Evolutionary conservation across 2,113 vertebrate species (phyloP).

Genomic region (Hippotragus niger): DNA sequence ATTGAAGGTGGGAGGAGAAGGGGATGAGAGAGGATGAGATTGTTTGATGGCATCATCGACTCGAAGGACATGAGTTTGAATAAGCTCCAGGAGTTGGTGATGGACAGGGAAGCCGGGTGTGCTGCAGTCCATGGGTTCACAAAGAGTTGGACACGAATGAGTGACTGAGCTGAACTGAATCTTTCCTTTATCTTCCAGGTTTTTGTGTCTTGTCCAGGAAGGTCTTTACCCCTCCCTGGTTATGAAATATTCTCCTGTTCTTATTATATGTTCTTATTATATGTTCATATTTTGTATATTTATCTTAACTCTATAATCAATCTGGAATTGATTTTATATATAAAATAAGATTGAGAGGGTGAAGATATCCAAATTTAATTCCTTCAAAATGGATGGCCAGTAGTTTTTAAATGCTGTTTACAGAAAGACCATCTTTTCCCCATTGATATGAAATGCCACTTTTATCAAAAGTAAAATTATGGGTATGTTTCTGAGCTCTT

Average conservation of each 20-base stretch:
- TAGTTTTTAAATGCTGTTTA: background rate
- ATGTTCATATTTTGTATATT: background rate
- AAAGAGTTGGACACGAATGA: accelerated
- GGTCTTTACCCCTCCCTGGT: background rate
- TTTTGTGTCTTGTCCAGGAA: background rate
- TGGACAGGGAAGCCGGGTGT: accelerated
- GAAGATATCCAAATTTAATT: background rate
- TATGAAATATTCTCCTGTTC: background rate
- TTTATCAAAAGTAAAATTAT: background rate
- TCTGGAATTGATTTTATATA: background rate
- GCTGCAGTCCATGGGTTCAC: background rate
- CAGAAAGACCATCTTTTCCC: background rate
- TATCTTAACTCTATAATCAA: background rate
- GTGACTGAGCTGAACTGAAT: background rate
- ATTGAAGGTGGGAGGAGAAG: background rate
- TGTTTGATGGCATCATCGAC: background rate
- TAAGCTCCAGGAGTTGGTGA: background rate
- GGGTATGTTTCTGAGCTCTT: background rate
- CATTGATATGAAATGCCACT: background rate
- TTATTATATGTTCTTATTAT: background rate
- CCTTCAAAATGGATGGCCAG: background rate
- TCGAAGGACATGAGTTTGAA: background rate
- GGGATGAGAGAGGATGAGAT: background rate
- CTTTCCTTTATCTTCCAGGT: background rate
- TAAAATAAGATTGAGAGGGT: background rate